Percentiles rank a stretch among this genome's conserved stretches.
phyloP scores from a whole-genome alignment of 2,797 vertebrate genomes.

The Hafferia zeledoni region DNA sequence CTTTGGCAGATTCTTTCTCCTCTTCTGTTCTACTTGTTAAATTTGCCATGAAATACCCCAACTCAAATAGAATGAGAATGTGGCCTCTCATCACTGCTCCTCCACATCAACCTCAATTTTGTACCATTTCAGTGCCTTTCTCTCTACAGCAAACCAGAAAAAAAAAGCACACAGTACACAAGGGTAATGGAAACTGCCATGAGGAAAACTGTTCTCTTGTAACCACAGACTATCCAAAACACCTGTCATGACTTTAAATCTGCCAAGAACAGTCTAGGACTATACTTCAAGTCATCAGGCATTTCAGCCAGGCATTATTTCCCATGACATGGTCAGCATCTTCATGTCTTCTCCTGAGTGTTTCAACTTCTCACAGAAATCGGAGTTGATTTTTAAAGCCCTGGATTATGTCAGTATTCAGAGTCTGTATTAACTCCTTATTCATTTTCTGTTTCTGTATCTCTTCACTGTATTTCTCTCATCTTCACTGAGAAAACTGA shows the following conservation, averaged over 20 bases:
- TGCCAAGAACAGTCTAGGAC: neutral
- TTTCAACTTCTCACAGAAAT: neutral
- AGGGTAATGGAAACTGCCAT: neutral
- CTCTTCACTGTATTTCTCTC: neutral
- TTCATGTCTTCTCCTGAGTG: neutral
- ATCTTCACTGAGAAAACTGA: neutral
- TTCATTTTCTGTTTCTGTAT: neutral
- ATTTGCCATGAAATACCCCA: neutral
- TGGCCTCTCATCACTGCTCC: neutral
- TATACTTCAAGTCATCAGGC: neutral
- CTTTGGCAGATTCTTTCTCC: neutral
- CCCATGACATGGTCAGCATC: neutral
- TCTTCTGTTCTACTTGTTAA: neutral
- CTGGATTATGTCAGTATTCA: neutral
- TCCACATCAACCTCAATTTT: neutral
- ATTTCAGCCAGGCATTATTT: neutral
- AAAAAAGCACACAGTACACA: neutral
- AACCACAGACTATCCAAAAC: neutral
- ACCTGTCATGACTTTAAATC: neutral
- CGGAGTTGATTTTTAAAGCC: neutral
- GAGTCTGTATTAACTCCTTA: neutral
- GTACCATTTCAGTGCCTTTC: neutral
- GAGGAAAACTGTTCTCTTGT: neutral
- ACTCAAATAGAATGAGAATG: neutral
- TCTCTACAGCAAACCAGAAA: neutral